Evolutionary conservation across 2,113 vertebrate genomes (phyloP), one percentile per base, ranked within the genome.

Genomic region (Collichthys lucidus): DNA sequence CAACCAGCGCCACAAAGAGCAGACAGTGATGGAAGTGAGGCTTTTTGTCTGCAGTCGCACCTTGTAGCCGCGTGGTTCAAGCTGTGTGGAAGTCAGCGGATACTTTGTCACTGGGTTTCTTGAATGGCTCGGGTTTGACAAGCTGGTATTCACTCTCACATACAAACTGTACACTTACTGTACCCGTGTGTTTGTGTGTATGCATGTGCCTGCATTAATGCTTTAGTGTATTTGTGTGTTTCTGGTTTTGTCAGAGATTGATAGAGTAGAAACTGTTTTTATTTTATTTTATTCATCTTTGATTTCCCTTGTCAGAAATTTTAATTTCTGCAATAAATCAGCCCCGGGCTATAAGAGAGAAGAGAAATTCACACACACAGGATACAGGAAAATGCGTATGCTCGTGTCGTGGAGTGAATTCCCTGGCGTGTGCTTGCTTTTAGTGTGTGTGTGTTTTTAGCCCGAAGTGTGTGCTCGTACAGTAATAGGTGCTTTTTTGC

Each of bases 311-410:
- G 87, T 92, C 91, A 91, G 79, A 83, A 88, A 88, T 87, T 77
- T 82, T 89, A 87, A 94, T 91, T 90, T 87, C 52, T 82, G 80
- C 83, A 86, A 93, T 93, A 92, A 91, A 93, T 93, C 92, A 91
- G 85, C 90, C 80, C 59, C 19, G 0, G 87, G 92, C 85, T 80
- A 24, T 11, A 70, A 70, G 76, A 46, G 55, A n/a, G 59, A 65
- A 84, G 66, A 86, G 22, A 83, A 74, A 79, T 65, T 74, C 64
- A 57, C 31, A 26, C 29, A n/a, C 42, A 26, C 53, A 55, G 19
- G 1, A 70, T 66, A n/a, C 62, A 78, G 44, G 29, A 44, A 75
- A 71, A 78, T 68, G 46, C 64, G 63, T 35, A 47, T 80, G 74
- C 50, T 19, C 68, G 49, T 72, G 62, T 79, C n/a, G 26, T 26